Evolutionary conservation across 2,888 invertebrate species (phyloP).

Genomic region (Hanleya hanleyi): DNA sequence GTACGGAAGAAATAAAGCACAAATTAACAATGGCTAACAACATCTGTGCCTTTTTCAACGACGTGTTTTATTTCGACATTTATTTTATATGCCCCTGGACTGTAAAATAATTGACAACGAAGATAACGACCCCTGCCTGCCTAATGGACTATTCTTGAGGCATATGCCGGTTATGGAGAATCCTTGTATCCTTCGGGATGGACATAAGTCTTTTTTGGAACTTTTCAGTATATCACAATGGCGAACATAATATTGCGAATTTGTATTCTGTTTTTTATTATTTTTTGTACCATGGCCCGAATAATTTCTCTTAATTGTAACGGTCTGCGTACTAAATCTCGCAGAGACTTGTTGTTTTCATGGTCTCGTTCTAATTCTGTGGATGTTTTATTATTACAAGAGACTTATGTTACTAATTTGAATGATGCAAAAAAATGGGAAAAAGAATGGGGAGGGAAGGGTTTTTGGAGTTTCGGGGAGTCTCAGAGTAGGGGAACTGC

Average conservation of each 20-base stretch:
- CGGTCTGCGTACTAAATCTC: background rate
- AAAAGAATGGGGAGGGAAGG: background rate
- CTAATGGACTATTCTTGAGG: too few relatives aligned
- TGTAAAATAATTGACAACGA: too few relatives aligned
- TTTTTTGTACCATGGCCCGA: background rate
- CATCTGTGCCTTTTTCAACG: too few relatives aligned
- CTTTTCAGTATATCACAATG: too few relatives aligned
- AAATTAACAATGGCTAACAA: too few relatives aligned
- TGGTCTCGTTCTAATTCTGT: background rate
- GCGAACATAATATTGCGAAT: too few relatives aligned
- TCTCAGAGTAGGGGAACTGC: background rate
- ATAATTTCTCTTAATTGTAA: background rate
- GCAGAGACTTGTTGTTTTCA: background rate
- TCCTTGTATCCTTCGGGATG: background rate
- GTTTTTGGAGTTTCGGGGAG: slow-evolving; percentile 5
- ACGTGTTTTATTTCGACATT: too few relatives aligned
- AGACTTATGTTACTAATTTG: background rate
- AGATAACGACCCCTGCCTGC: too few relatives aligned
- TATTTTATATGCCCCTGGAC: too few relatives aligned
- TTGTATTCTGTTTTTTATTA: background rate
- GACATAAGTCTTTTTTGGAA: too few relatives aligned
- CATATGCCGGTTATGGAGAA: too few relatives aligned
- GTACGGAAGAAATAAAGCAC: too few relatives aligned
- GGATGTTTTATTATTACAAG: background rate
- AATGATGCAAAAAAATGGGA: background rate